Percentiles rank a stretch among this genome's conserved stretches.
Evolutionary conservation across 1,140 invertebrate species (phyloP).

Genomic region (Ptiloglossa arizonensis): DNA sequence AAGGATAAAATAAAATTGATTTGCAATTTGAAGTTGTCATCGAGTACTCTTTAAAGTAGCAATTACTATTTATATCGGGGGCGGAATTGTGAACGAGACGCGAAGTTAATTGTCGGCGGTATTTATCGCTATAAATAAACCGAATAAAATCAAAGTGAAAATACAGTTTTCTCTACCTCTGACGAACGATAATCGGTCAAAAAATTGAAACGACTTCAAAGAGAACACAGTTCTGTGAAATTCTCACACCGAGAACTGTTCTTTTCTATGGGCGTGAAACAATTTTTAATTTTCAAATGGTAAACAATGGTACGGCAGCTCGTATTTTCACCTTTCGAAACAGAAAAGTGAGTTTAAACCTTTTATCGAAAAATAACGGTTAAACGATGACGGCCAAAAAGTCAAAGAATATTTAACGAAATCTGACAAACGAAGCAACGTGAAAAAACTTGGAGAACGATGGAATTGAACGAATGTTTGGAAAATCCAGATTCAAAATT

Average conservation of each 20-base stretch:
- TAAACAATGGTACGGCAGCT: neutral
- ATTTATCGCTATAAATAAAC: neutral
- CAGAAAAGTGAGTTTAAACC: neutral
- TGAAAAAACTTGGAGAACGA: neutral
- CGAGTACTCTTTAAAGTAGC: too few relatives aligned
- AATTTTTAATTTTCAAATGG: constrained; percentile 2
- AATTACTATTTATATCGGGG: neutral
- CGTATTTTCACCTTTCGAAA: neutral
- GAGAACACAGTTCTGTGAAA: neutral
- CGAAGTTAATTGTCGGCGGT: neutral
- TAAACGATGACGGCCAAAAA: neutral
- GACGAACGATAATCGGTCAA: too few relatives aligned
- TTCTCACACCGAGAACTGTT: neutral
- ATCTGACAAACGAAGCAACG: neutral
- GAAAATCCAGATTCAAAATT: too few relatives aligned
- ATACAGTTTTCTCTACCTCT: neutral
- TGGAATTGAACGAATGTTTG: too few relatives aligned
- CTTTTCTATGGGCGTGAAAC: neutral
- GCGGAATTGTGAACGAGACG: neutral
- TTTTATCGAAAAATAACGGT: neutral
- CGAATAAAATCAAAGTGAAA: neutral
- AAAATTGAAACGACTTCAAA: neutral
- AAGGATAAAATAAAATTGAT: too few relatives aligned
- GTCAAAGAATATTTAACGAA: neutral
- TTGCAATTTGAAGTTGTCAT: too few relatives aligned